Evolutionary conservation across 1,140 invertebrate species (phyloP).

Genomic region (Teleogryllus occipitalis): DNA sequence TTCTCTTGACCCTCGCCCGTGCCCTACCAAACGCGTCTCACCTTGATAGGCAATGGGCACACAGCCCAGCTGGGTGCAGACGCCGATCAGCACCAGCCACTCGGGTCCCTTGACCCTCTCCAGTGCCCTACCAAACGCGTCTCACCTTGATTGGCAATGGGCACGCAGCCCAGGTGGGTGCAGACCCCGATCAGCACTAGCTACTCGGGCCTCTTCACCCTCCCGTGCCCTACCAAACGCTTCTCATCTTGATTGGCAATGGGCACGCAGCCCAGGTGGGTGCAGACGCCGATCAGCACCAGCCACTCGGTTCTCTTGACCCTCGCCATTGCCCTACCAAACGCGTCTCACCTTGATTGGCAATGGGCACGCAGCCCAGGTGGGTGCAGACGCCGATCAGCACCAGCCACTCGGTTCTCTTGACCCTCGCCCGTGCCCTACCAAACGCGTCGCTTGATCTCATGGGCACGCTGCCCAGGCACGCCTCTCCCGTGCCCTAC

Average conservation of each 20-base stretch:
- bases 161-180: conserved; percentile 96
- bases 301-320: conserved; percentile 80
- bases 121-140: too few relatives aligned
- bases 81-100: conserved; percentile 91
- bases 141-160: conserved; percentile 89
- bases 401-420: conserved; percentile 83
- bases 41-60: too few relatives aligned
- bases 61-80: too few relatives aligned
- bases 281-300: conserved; percentile 91
- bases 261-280: too few relatives aligned
- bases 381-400: conserved; percentile 96
- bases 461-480: too few relatives aligned
- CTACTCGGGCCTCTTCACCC: conserved; percentile 79
- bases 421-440: conserved; percentile 65
- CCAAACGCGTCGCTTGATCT: too few relatives aligned
- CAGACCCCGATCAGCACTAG: conserved; percentile 91
- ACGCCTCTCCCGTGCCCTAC: too few relatives aligned
- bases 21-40: too few relatives aligned
- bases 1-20: conserved; percentile 66
- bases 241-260: too few relatives aligned
- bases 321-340: too few relatives aligned
- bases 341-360: conserved; percentile 75
- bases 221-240: too few relatives aligned
- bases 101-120: conserved; percentile 69
- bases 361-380: conserved; percentile 91